Evolutionary conservation across 2,888 invertebrate species (phyloP).

Genomic region (Bellardia bayeri): DNA sequence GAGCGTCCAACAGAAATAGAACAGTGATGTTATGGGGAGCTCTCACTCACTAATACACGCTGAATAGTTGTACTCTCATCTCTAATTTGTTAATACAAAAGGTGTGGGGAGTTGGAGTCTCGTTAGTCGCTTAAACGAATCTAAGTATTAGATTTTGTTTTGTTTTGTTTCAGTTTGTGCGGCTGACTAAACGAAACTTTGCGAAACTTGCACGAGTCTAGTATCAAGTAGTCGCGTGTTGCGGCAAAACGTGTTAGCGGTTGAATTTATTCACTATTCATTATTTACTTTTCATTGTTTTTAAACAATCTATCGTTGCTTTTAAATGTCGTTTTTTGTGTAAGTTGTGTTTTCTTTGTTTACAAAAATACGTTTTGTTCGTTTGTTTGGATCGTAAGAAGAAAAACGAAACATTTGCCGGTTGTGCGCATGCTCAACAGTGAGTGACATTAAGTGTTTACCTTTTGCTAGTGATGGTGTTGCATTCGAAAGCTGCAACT

Average conservation of each 20-base stretch:
- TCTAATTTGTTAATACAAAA: background rate
- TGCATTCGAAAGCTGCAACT: slow-evolving; percentile 18
- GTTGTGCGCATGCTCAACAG: slow-evolving; percentile 63
- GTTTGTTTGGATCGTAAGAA: slow-evolving; percentile 43
- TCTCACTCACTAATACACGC: background rate
- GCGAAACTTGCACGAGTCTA: slow-evolving; percentile 68
- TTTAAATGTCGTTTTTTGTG: slow-evolving; percentile 35
- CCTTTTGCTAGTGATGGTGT: slow-evolving; percentile 11
- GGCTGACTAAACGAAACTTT: slow-evolving; percentile 65
- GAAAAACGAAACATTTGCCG: slow-evolving; percentile 48
- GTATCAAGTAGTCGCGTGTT: slow-evolving; percentile 74
- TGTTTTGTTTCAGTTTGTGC: slow-evolving; percentile 39
- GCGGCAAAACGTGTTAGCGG: slow-evolving; percentile 74
- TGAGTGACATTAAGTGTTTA: slow-evolving; percentile 65
- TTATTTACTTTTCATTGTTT: slow-evolving; percentile 44
- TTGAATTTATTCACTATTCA: slow-evolving; percentile 53
- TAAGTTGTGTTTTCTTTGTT: slow-evolving; percentile 37
- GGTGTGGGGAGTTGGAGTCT: slow-evolving; percentile 37
- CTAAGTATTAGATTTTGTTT: slow-evolving; percentile 12
- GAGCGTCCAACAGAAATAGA: slow-evolving; percentile 24
- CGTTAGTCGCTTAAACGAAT: slow-evolving; percentile 45
- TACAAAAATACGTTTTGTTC: slow-evolving; percentile 39
- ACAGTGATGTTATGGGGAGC: background rate
- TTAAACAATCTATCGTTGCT: slow-evolving; percentile 21
- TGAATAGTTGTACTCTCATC: slow-evolving; percentile 18